Evolutionary conservation across 2,797 vertebrate species (phyloP), one percentile per base, ranked within the genome.

Genomic region (Falco biarmicus): DNA sequence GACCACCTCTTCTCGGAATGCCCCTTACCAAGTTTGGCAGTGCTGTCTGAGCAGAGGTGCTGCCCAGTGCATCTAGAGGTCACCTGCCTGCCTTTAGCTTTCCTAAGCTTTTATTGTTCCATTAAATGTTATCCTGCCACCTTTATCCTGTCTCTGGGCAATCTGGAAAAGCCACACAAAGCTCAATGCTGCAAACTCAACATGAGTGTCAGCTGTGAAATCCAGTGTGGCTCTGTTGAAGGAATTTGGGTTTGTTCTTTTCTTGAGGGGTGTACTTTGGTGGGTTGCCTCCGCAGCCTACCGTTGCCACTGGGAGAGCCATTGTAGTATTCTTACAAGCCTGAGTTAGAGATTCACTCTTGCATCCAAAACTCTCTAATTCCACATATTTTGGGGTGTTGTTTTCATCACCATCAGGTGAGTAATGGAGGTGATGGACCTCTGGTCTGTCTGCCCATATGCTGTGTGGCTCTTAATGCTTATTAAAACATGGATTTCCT

Each of bases 81-180:
- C 47, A n/a, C 20, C 57, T 59, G 28, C 18, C 29, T 32, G 31
- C 29, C 34, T 78, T 9, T 20, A 41, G 43, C 66, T 87, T 61
- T 41, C 68, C 54, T n/a, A 11, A 68, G 63, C 47, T 76, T 63
- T 54, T 73, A 3, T 51, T 31, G 31, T 47, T 78, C 50, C 6
- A 1, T 9, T 25, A 20, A 54, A 15, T 31, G 54, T 5, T 24
- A 63, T 43, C 39, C 21, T 73, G 41, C 37, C 9, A 10, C 34
- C 18, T 66, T 31, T 37, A 29, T n/a, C 18, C 41, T 47, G 16
- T 29, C 37, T 16, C 24, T 8, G 57, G 34, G 34, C 26, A 15
- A 3, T 12, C 0, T 0, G n/a, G 65, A 56, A 14, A 14, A 64
- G 43, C 29, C 56, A 13, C 32, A 4, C 3, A 0, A 18, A 45